Evolutionary conservation across 30 jellyfish, hydroid and myxozoan species (phyloP).

Genomic region (Aurelia sp.): DNA sequence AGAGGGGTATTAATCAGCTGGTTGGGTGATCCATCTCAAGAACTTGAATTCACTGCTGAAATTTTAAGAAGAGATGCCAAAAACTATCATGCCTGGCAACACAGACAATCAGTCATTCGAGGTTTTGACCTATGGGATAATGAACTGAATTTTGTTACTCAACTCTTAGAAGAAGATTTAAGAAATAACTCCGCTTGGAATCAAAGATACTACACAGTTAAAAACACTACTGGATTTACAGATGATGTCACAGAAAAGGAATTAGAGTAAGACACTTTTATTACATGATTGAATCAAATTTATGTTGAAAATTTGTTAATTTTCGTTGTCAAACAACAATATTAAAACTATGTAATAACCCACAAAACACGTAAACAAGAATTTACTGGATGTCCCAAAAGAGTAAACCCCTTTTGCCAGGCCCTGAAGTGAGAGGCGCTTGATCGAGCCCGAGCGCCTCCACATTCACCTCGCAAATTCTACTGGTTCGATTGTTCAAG

Average conservation of each 20-base stretch:
- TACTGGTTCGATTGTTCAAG: too few relatives aligned
- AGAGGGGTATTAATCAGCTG: slow-evolving; percentile 86
- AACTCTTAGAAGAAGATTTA: slow-evolving; percentile 77
- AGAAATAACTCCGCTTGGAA: slow-evolving; percentile 99
- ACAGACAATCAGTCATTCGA: slow-evolving; percentile 86
- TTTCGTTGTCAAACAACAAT: too few relatives aligned
- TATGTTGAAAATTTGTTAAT: too few relatives aligned
- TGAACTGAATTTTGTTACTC: slow-evolving; percentile 80
- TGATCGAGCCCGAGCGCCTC: too few relatives aligned
- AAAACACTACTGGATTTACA: slow-evolving; percentile 87
- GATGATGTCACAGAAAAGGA: slow-evolving; percentile 82
- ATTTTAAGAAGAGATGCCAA: slow-evolving; percentile 86
- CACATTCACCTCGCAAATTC: too few relatives aligned
- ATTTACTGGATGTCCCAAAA: too few relatives aligned
- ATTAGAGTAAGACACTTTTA: slow-evolving; percentile 61
- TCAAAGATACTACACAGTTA: slow-evolving; percentile 86
- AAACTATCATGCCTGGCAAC: slow-evolving; percentile 99
- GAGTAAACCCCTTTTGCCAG: too few relatives aligned
- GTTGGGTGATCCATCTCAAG: slow-evolving; percentile 91
- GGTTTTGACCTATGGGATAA: slow-evolving; percentile 83
- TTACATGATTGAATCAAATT: too few relatives aligned
- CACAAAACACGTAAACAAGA: too few relatives aligned
- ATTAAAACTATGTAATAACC: too few relatives aligned
- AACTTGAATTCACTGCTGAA: slow-evolving; percentile 89
- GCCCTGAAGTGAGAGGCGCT: too few relatives aligned